These are phyloP conservation scores for Goniozus legneri DNA, from an alignment of 1,140 invertebrate species.

Conservation along the genomic window DNA sequence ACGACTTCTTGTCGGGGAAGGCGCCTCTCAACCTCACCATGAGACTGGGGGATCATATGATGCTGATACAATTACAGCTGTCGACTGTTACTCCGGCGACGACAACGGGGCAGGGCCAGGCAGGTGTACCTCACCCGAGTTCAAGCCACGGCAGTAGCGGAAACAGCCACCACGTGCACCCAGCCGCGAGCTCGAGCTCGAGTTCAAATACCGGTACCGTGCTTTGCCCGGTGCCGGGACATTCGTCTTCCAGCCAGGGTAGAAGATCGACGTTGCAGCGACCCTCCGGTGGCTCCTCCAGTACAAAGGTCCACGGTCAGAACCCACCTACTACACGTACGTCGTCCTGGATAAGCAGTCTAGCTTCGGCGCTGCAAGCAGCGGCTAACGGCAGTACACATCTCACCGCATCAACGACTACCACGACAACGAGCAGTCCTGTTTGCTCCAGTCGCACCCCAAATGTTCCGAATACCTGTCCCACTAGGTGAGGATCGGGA, in stretches of 20 bases:
- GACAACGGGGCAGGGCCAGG: constrained; percentile 19
- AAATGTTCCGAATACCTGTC: too few species aligned
- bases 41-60: constrained; percentile 93
- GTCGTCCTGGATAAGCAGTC: constrained; percentile 33
- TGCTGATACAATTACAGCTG: constrained; percentile 91
- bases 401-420: constrained; percentile 24
- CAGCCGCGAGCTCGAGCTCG: neutral
- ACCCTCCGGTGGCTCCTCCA: constrained; percentile 7
- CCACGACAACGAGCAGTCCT: constrained; percentile 23
- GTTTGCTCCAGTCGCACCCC: constrained; percentile 26
- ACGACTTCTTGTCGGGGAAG: constrained; percentile 91
- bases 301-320: constrained; percentile 20
- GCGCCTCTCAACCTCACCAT: constrained; percentile 91
- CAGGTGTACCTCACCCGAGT: neutral
- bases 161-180: neutral
- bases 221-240: too few species aligned
- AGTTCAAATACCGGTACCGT: too few species aligned
- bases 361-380: constrained; percentile 31
- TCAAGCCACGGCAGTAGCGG: neutral
- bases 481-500: too few species aligned
- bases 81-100: constrained; percentile 70
- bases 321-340: constrained; percentile 15
- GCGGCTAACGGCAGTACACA: constrained; percentile 24
- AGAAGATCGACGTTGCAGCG: constrained; percentile 25
- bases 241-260: constrained; percentile 20